Evolutionary conservation across 1,140 invertebrate genomes (phyloP).

Genomic region (Zeugodacus cucurbitae): DNA sequence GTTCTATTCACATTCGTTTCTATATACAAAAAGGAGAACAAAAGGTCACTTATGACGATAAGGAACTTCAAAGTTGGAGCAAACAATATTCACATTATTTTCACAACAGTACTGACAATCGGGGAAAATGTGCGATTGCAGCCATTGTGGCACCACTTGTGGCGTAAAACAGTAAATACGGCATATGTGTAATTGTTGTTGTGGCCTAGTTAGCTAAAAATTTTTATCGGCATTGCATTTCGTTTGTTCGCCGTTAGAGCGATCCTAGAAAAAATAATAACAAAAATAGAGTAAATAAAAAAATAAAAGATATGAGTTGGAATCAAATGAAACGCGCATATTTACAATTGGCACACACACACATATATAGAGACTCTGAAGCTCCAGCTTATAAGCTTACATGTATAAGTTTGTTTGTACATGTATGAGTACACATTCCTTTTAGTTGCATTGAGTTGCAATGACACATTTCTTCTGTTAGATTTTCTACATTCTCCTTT

Average conservation of each 20-base stretch:
- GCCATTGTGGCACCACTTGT: not conserved
- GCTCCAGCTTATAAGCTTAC: not conserved
- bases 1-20: not conserved
- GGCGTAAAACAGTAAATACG: not conserved
- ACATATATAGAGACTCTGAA: not conserved
- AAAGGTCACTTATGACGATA: not conserved
- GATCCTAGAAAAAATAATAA: not conserved
- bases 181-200: not conserved
- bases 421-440: not conserved
- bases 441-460: not conserved
- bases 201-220: not conserved
- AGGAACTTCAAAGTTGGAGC: not conserved
- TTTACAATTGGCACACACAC: not conserved
- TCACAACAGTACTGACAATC: not conserved
- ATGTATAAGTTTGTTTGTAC: not conserved
- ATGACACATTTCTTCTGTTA: constrained; percentile 18
- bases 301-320: not conserved
- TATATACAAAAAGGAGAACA: not conserved
- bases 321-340: not conserved
- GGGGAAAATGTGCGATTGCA: not conserved
- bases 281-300: not conserved
- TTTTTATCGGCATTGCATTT: not conserved
- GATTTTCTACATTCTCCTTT: not conserved
- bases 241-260: not conserved
- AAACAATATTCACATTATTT: not conserved